Evolutionary conservation across 64 coral and sea anemone genomes (phyloP).

Genomic region (Anthopleura sola): DNA sequence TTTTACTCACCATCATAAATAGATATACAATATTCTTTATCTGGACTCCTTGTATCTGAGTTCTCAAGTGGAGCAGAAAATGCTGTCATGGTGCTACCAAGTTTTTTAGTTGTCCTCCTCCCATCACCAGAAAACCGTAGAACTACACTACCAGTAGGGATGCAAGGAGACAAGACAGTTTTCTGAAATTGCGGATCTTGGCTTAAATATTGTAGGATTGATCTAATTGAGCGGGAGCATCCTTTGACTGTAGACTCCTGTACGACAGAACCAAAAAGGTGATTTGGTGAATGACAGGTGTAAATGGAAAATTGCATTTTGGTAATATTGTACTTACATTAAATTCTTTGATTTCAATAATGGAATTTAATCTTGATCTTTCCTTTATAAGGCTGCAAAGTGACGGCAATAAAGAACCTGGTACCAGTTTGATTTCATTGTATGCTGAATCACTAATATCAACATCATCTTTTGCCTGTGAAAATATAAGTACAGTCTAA

Average conservation of each 20-base stretch:
- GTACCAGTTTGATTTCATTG: background rate
- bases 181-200: background rate
- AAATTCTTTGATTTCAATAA: background rate
- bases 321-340: background rate
- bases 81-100: conserved; percentile 46
- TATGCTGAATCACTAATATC: background rate
- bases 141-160: too few relatives aligned
- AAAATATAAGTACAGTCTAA: background rate
- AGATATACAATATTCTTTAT: conserved; percentile 29
- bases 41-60: background rate
- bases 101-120: conserved; percentile 21
- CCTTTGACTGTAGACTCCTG: background rate
- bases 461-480: conserved; percentile 14
- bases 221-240: background rate
- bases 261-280: too few relatives aligned
- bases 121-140: conserved; percentile 44
- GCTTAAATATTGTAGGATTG: background rate
- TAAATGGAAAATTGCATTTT: too few relatives aligned
- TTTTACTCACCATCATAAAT: conserved; percentile 46
- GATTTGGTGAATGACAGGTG: too few relatives aligned
- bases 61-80: conserved; percentile 29
- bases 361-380: background rate
- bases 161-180: too few relatives aligned
- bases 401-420: background rate
- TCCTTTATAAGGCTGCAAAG: background rate